Conservation (phyloP, 2,888 invertebrate species). For the Seladonia tumulorum region DNA sequence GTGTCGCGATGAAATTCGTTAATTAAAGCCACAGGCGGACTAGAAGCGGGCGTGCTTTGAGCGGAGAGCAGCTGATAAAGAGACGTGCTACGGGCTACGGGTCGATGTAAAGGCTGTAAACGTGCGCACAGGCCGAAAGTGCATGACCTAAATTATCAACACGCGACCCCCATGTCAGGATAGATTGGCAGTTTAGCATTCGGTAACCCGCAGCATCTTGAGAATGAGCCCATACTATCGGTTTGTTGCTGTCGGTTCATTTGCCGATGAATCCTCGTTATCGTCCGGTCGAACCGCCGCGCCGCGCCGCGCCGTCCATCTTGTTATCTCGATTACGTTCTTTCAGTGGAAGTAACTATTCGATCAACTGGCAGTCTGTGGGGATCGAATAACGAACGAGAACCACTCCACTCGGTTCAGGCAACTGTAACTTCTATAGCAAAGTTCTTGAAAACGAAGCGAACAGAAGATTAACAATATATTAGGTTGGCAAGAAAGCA, state of each 20-base stretch:
- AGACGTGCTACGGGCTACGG: constrained; percentile 10
- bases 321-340: not conserved
- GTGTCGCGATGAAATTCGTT: constrained; percentile 32
- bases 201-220: constrained; percentile 29
- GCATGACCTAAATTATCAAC: constrained; percentile 66
- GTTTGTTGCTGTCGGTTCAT: constrained; percentile 16
- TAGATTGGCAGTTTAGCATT: constrained; percentile 26
- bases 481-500: too few species aligned
- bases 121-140: constrained; percentile 56
- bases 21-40: constrained; percentile 37
- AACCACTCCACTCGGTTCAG: too few species aligned
- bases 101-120: constrained; percentile 49
- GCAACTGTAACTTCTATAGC: too few species aligned
- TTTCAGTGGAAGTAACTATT: not conserved
- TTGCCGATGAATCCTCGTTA: constrained; percentile 17
- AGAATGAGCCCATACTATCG: constrained; percentile 31
- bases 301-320: not conserved
- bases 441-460: too few species aligned
- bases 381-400: not conserved
- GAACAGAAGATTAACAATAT: too few species aligned
- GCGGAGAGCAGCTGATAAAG: constrained; percentile 28
- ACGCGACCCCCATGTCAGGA: constrained; percentile 50
- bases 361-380: not conserved
- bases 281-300: not conserved
- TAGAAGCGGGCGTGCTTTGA: constrained; percentile 13